These are phyloP conservation scores for Sphecodes monilicornis DNA, from an alignment of 2,888 invertebrate species.

Conservation along the genomic window DNA sequence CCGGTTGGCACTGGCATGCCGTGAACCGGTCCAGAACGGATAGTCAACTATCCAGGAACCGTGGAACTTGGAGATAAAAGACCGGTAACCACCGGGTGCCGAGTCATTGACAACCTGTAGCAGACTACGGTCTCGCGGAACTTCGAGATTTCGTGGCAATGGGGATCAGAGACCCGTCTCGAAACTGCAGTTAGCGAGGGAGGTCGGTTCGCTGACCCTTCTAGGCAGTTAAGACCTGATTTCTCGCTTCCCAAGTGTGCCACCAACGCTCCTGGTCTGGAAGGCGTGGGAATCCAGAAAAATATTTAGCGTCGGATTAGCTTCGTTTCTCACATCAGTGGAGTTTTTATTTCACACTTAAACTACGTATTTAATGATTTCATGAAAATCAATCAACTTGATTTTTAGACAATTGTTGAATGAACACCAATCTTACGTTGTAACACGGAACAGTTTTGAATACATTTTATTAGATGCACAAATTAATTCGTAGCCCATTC, in stretches of 20 bases:
- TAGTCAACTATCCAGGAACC: neutral
- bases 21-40: neutral
- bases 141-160: constrained; percentile 1
- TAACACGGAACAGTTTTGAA: too few relatives aligned
- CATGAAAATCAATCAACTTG: too few relatives aligned
- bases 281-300: constrained; percentile 2
- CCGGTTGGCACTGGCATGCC: neutral
- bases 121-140: neutral
- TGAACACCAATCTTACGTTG: too few relatives aligned
- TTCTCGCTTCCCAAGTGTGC: neutral
- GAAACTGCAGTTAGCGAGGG: constrained; percentile 17
- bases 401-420: too few relatives aligned
- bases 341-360: neutral
- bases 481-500: too few relatives aligned
- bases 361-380: too few relatives aligned
- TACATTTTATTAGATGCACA: too few relatives aligned
- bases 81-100: neutral
- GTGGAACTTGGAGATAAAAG: neutral
- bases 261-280: neutral
- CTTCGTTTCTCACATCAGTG: neutral
- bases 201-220: constrained; percentile 12
- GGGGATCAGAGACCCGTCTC: neutral
- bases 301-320: constrained; percentile 31
- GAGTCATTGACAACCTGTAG: constrained; percentile 25
- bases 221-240: neutral